Conservation (phyloP, 2,113 vertebrate species). For the Poeciliopsis occidentalis region DNA sequence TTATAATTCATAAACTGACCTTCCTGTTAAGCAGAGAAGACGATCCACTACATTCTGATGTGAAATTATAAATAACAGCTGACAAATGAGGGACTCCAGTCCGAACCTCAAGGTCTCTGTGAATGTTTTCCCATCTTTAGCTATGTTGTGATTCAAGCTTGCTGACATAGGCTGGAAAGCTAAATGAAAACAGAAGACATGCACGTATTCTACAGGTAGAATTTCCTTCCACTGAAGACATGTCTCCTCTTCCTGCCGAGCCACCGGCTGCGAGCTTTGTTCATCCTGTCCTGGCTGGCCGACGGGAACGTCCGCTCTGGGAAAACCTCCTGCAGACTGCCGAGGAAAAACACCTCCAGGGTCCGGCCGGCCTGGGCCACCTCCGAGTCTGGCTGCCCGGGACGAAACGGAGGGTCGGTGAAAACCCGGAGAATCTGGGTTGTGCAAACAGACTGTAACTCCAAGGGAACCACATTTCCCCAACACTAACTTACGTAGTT, state of each 20-base stretch:
- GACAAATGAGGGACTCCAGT: background rate
- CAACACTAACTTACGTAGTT: slow-evolving; percentile 86
- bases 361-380: slow-evolving; percentile 90
- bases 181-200: background rate
- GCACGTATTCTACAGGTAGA: too few relatives aligned
- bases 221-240: too few relatives aligned
- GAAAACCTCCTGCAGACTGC: slow-evolving; percentile 86
- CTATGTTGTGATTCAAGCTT: background rate
- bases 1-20: background rate
- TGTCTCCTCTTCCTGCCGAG: too few relatives aligned
- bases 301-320: slow-evolving; percentile 83
- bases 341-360: slow-evolving; percentile 86
- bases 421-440: background rate
- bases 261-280: too few relatives aligned
- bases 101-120: background rate
- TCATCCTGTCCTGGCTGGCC: slow-evolving; percentile 80
- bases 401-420: background rate
- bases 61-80: background rate
- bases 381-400: slow-evolving; percentile 89
- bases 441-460: background rate
- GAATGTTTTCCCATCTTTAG: background rate
- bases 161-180: background rate
- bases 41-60: background rate
- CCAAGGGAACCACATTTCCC: background rate
- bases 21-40: background rate